phyloP scores from a whole-genome alignment of 2,797 vertebrate species.

The Lepus townsendii region DNA sequence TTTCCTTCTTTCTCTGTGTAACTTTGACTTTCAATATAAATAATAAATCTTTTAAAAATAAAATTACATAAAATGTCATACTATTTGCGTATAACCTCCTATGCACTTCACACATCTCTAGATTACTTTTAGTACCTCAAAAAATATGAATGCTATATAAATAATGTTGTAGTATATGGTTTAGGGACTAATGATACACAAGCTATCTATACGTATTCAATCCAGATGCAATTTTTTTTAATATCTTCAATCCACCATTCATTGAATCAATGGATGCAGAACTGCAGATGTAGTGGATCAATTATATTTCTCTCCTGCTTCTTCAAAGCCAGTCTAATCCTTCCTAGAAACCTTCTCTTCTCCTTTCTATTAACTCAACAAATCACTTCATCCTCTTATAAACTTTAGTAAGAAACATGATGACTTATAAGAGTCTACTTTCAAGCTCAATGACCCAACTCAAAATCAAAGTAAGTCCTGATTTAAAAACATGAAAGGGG shows the following conservation, averaged over 20 bases:
- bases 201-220: background rate
- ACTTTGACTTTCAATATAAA: too few relatives aligned
- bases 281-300: background rate
- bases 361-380: background rate
- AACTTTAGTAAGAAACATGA: slow-evolving; percentile 54
- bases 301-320: background rate
- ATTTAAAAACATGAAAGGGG: slow-evolving; percentile 57
- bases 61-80: background rate
- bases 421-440: slow-evolving; percentile 35
- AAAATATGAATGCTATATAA: background rate
- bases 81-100: background rate
- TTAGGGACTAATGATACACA: background rate
- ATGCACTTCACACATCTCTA: background rate
- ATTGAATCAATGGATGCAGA: background rate
- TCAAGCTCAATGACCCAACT: slow-evolving; percentile 53
- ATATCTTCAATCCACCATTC: background rate
- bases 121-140: background rate
- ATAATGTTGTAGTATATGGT: background rate
- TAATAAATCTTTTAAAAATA: too few relatives aligned
- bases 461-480: slow-evolving; percentile 61
- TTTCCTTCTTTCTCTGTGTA: too few relatives aligned
- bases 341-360: slow-evolving; percentile 29
- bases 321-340: background rate
- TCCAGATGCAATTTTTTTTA: background rate
- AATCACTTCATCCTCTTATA: background rate